phyloP scores from a whole-genome alignment of 2,888 invertebrate genomes.

The Kuschelorhynchus macadamiae region DNA sequence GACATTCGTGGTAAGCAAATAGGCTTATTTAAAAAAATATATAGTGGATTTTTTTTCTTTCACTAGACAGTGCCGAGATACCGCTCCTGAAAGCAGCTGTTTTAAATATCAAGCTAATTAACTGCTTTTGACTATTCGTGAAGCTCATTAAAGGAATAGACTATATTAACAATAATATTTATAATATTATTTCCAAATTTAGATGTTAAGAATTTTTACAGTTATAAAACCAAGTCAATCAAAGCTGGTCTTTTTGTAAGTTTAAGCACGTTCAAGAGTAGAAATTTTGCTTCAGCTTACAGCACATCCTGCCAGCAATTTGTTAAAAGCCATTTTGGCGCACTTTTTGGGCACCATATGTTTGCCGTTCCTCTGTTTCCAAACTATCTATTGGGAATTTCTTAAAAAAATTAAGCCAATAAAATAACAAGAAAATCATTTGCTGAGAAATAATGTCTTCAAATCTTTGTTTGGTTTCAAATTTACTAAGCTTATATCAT shows the following conservation, averaged over 20 bases:
- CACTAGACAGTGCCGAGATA: background rate
- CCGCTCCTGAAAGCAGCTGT: background rate
- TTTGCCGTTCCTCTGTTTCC: conserved; percentile 8
- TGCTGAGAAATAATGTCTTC: background rate
- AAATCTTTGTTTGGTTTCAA: too few species aligned
- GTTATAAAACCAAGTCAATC: conserved; percentile 56
- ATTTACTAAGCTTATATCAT: too few species aligned
- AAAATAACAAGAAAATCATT: background rate
- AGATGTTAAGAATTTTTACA: conserved; percentile 47
- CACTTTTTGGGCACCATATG: conserved; percentile 58
- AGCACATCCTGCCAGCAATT: conserved; percentile 64
- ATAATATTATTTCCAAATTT: conserved; percentile 41
- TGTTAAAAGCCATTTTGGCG: conserved; percentile 60
- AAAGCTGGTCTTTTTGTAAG: conserved; percentile 56
- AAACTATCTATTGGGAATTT: too few species aligned
- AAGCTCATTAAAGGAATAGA: conserved; percentile 49
- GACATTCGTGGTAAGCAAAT: too few species aligned
- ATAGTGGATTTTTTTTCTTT: too few species aligned
- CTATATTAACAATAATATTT: conserved; percentile 25
- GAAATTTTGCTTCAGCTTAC: conserved; percentile 50
- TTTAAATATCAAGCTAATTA: conserved; percentile 15
- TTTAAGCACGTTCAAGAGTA: conserved; percentile 57
- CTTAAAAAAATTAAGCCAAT: too few species aligned
- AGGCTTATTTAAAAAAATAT: too few species aligned
- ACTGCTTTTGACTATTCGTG: conserved; percentile 41